phyloP scores from a whole-genome alignment of 2,113 vertebrate genomes.

The Leptobrachium ailaonicum region DNA sequence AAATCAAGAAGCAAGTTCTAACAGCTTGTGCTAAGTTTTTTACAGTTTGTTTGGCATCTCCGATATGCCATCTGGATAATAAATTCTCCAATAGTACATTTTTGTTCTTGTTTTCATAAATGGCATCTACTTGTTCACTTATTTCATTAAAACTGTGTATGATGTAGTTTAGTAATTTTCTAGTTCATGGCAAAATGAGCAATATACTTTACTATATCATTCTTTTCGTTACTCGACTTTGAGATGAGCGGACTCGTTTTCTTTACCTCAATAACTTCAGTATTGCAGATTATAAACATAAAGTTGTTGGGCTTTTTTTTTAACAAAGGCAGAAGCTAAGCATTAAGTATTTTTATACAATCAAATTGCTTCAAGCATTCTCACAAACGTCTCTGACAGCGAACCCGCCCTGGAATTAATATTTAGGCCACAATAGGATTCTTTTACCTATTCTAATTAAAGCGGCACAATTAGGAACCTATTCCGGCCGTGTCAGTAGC shows the following conservation, averaged over 20 bases:
- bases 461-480: too few relatives aligned
- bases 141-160: background rate
- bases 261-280: too few relatives aligned
- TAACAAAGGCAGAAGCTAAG: too few relatives aligned
- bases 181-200: background rate
- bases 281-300: too few relatives aligned
- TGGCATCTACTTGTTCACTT: constrained; percentile 59
- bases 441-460: too few relatives aligned
- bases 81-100: constrained; percentile 70
- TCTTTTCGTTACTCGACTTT: background rate
- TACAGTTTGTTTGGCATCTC: constrained; percentile 72
- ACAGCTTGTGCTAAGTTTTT: constrained; percentile 72
- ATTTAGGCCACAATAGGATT: too few relatives aligned
- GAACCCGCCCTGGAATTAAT: too few relatives aligned
- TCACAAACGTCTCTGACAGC: too few relatives aligned
- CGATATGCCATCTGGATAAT: constrained; percentile 68
- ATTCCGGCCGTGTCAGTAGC: too few relatives aligned
- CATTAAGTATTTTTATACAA: too few relatives aligned
- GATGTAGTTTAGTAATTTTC: background rate
- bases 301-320: too few relatives aligned
- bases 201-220: background rate
- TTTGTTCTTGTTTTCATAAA: constrained; percentile 59
- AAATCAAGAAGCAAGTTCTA: constrained; percentile 68
- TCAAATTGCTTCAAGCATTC: too few relatives aligned
- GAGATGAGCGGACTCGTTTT: background rate